phyloP scores from a whole-genome alignment of 2,113 vertebrate species.

The Corythornis cristatus region DNA sequence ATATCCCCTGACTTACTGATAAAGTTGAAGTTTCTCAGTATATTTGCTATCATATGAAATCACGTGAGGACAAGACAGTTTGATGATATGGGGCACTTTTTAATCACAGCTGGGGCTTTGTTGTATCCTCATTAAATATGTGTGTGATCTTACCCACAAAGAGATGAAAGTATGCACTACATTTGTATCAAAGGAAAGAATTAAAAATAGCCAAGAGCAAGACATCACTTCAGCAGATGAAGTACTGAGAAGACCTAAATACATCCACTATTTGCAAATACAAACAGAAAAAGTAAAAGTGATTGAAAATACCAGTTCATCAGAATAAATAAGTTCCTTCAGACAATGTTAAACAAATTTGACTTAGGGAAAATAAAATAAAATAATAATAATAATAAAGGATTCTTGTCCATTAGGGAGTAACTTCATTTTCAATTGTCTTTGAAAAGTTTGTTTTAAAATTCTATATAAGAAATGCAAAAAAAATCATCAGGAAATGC shows the following conservation, averaged over 20 bases:
- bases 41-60: not conserved
- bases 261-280: not conserved
- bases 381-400: too few relatives aligned
- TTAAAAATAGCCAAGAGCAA: slow-evolving; percentile 47
- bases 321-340: not conserved
- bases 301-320: not conserved
- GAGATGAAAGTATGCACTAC: slow-evolving; percentile 18
- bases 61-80: not conserved
- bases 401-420: not conserved
- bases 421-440: not conserved
- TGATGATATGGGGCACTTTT: not conserved
- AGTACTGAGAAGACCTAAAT: slow-evolving; percentile 23
- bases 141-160: slow-evolving; percentile 1
- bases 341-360: not conserved
- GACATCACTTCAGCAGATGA: not conserved
- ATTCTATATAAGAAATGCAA: not conserved
- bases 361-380: not conserved
- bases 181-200: slow-evolving; percentile 28
- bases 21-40: not conserved
- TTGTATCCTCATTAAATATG: slow-evolving; percentile 26
- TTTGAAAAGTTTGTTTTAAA: not conserved
- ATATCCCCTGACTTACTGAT: not conserved
- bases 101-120: slow-evolving; percentile 5
- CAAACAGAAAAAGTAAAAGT: not conserved
- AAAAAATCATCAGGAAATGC: not conserved